Percentiles rank a stretch among this genome's conserved stretches.
These are phyloP conservation scores for Leucopternis melanops DNA, from an alignment of 2,113 vertebrate species.

Conservation along the genomic window DNA sequence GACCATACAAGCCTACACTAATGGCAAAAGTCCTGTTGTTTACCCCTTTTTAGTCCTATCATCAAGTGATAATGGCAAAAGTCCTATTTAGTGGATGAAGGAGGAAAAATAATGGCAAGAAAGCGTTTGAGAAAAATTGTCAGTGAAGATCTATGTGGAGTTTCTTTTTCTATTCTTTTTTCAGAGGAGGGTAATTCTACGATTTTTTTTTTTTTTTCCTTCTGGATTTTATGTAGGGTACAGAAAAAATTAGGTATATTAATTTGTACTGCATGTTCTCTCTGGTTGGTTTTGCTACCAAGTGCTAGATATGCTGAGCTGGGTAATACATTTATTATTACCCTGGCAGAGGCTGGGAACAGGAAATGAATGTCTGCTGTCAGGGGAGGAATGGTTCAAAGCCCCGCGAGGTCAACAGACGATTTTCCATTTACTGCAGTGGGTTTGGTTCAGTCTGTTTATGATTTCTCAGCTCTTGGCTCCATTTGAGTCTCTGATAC, in stretches of 20 bases:
- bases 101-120: neutral
- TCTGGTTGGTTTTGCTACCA: neutral
- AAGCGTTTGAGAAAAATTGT: neutral
- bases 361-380: conserved; percentile 48
- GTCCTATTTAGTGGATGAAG: neutral
- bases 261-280: neutral
- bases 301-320: neutral
- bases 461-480: too few species aligned
- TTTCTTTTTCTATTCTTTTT: neutral
- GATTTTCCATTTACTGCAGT: conserved; percentile 18
- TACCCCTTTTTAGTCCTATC: neutral
- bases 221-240: neutral
- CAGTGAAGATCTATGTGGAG: neutral
- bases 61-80: neutral
- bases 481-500: too few species aligned
- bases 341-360: neutral
- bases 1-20: neutral
- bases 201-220: neutral
- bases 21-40: neutral
- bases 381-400: neutral
- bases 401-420: neutral
- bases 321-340: conserved; percentile 5
- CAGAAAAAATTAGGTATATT: neutral
- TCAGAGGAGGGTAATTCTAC: neutral
- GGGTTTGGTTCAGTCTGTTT: neutral